Conservation (phyloP, 2,113 vertebrate genomes). For the Phalacrocorax brasilianus region DNA sequence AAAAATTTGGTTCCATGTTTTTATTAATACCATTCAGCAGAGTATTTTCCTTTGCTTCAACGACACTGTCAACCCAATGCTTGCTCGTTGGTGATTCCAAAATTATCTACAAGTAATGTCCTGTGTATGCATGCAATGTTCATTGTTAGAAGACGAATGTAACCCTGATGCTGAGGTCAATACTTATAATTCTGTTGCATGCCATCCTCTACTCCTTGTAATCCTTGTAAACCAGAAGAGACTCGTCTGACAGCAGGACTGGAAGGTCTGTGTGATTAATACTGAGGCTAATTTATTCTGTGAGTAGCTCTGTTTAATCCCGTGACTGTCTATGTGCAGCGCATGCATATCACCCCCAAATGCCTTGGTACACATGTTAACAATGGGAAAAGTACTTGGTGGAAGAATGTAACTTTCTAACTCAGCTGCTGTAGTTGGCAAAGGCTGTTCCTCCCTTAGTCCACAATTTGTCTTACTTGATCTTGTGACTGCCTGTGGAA, state of each 20-base stretch:
- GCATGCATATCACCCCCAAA: neutral
- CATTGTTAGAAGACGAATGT: neutral
- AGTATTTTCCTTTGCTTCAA: neutral
- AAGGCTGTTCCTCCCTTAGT: neutral
- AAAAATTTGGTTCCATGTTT: constrained; percentile 41
- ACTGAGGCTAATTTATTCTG: constrained; percentile 8
- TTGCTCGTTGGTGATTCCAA: neutral
- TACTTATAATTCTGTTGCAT: neutral
- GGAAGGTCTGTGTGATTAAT: neutral
- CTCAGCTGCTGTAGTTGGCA: constrained; percentile 58
- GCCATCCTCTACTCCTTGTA: neutral
- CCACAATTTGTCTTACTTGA: constrained; percentile 18
- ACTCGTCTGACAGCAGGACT: neutral
- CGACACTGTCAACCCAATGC: neutral
- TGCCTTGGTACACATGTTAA: constrained; percentile 48
- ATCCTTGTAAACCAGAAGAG: neutral
- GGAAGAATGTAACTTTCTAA: constrained; percentile 55
- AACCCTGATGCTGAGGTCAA: neutral
- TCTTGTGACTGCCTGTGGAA: constrained; percentile 53
- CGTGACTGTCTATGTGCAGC: constrained; percentile 2
- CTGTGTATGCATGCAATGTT: neutral
- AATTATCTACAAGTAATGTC: neutral
- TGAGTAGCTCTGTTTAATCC: constrained; percentile 22
- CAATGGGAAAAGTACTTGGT: constrained; percentile 43
- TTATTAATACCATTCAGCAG: constrained; percentile 44